Percentiles rank a stretch among this genome's conserved stretches.
Conservation (phyloP, 2,797 vertebrate genomes). For the Sebastes dallii region DNA sequence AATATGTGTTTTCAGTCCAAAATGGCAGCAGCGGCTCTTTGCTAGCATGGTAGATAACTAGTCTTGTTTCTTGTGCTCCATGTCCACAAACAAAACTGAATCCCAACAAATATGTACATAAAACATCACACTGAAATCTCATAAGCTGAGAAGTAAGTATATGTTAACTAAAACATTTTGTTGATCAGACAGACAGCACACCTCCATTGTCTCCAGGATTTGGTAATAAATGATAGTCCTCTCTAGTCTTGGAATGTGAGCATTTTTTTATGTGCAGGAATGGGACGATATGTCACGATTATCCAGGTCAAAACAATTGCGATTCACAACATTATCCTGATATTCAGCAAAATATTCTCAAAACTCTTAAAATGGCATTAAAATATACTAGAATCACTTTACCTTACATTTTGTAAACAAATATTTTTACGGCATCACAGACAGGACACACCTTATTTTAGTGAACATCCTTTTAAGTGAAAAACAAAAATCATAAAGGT, state of each 20-base stretch:
- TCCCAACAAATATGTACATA: background rate
- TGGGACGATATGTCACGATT: too few species aligned
- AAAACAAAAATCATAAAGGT: background rate
- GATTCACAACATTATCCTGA: too few species aligned
- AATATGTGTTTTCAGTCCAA: too few species aligned
- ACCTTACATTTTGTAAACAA: background rate
- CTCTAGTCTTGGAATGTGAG: background rate
- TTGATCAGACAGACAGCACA: background rate
- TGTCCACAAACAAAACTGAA: background rate
- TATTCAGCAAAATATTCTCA: too few species aligned
- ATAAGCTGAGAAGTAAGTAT: too few species aligned
- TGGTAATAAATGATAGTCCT: too few species aligned
- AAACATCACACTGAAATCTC: background rate
- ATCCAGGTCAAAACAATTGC: too few species aligned
- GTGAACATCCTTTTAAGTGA: background rate
- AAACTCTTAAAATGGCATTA: too few species aligned
- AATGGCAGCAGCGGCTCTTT: background rate
- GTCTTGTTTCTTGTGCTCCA: background rate
- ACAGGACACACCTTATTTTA: background rate
- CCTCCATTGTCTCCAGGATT: background rate
- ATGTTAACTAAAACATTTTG: background rate
- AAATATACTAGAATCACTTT: too few species aligned
- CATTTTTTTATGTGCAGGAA: background rate
- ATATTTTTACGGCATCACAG: background rate
- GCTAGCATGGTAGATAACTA: background rate